Conservation (phyloP, 1,140 invertebrate genomes). For the Lasioglossum baleicum region DNA sequence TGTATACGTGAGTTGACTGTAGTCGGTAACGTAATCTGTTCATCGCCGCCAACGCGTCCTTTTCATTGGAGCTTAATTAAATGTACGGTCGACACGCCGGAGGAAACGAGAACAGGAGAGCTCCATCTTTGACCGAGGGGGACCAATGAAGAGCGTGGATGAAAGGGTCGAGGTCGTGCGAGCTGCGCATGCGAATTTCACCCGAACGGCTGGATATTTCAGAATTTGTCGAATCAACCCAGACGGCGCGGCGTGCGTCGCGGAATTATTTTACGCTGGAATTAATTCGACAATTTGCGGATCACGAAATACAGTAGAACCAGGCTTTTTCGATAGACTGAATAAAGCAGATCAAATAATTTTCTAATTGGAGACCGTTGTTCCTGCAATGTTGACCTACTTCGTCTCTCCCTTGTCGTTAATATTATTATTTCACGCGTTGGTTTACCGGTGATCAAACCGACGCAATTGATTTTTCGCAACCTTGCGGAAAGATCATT, state of each 20-base stretch:
- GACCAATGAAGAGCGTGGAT: slow-evolving; percentile 54
- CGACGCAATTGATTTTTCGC: no score
- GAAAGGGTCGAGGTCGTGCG: slow-evolving; percentile 63
- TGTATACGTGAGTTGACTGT: slow-evolving; percentile 46
- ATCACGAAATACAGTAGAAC: no score
- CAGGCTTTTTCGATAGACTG: no score
- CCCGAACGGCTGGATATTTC: slow-evolving; percentile 43
- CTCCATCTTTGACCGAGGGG: slow-evolving; percentile 41
- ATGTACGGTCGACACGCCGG: slow-evolving; percentile 61
- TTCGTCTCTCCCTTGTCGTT: no score
- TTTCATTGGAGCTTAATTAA: slow-evolving; percentile 74
- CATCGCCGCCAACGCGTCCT: slow-evolving; percentile 64
- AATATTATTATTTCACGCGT: no score
- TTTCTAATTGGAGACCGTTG: no score
- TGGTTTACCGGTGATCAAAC: no score
- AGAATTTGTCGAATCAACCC: slow-evolving; percentile 40
- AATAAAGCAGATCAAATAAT: no score
- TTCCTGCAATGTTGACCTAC: no score
- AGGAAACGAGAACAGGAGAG: slow-evolving; percentile 58
- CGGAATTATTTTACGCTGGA: not conserved
- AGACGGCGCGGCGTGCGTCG: not conserved
- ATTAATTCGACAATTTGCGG: no score
- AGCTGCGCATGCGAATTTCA: slow-evolving; percentile 34
- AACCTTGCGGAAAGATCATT: not conserved
- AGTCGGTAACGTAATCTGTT: slow-evolving; percentile 56